phyloP scores from a whole-genome alignment of 2,113 vertebrate genomes.

The Aegypius monachus region DNA sequence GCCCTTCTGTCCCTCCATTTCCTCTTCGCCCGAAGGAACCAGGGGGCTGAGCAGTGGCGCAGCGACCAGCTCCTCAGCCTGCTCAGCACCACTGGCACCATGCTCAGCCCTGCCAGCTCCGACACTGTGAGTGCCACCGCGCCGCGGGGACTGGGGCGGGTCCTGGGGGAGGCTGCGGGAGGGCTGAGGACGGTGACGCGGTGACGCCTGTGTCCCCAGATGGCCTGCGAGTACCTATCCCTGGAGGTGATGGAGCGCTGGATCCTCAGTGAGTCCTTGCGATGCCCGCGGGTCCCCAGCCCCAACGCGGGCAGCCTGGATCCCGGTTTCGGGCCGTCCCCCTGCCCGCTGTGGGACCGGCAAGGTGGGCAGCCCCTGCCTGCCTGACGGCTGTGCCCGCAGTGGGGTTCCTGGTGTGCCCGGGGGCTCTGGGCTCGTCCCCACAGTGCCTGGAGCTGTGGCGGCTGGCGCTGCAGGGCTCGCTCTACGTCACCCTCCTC shows the following conservation, averaged over 20 bases:
- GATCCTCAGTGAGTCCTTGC: constrained; percentile 84
- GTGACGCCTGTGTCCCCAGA: constrained; percentile 67
- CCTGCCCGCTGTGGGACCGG: rapidly evolving
- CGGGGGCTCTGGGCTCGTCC: constrained; percentile 79
- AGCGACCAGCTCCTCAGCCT: constrained; percentile 88
- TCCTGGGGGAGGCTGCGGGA: background rate
- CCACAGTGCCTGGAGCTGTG: constrained; percentile 83
- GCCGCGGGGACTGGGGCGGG: rapidly evolving
- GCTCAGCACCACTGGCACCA: constrained; percentile 74
- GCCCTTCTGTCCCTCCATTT: constrained; percentile 84
- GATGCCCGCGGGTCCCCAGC: background rate
- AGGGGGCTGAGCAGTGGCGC: constrained; percentile 87
- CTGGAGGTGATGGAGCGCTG: constrained; percentile 92
- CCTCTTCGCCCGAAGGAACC: constrained; percentile 85
- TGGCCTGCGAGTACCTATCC: constrained; percentile 91
- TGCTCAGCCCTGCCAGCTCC: constrained; percentile 83
- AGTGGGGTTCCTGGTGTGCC: constrained; percentile 93
- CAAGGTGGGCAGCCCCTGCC: background rate
- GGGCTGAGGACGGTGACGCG: background rate
- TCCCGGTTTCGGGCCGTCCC: rapidly evolving
- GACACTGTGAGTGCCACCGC: constrained; percentile 78
- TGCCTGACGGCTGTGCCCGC: background rate
- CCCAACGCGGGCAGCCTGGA: background rate
- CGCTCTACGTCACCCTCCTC: constrained; percentile 82
- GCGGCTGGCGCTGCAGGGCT: constrained; percentile 84